Conservation (phyloP, 2,113 vertebrate genomes). For the Canis aureus region DNA sequence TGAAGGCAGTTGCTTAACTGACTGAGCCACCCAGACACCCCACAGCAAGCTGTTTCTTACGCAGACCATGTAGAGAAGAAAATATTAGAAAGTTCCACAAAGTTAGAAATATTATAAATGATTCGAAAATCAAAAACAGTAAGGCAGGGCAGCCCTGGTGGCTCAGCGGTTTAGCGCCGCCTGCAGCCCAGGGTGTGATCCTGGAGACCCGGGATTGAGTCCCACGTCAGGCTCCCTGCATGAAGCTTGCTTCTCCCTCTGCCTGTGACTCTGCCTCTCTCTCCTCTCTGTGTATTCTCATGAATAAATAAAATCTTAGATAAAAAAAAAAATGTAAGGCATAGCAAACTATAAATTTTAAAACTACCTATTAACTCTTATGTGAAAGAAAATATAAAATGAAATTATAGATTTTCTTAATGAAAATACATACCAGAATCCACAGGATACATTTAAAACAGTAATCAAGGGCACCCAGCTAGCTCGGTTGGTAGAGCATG, state of each 20-base stretch:
- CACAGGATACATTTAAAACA: neutral
- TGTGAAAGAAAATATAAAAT: neutral
- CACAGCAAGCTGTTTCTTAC: neutral
- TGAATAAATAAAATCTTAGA: too few relatives aligned
- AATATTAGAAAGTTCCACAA: neutral
- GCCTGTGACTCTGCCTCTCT: too few relatives aligned
- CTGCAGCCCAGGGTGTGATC: too few relatives aligned
- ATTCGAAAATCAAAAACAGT: neutral
- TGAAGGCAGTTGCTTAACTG: too few relatives aligned
- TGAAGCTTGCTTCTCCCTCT: too few relatives aligned
- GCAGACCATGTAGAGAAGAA: neutral
- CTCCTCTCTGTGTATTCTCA: too few relatives aligned
- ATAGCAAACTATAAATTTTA: neutral
- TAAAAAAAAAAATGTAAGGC: neutral
- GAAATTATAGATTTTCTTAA: neutral
- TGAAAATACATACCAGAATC: neutral
- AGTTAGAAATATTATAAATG: neutral
- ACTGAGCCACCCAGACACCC: too few relatives aligned
- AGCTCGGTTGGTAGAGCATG: too few relatives aligned
- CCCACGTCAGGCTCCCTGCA: too few relatives aligned
- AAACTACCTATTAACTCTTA: neutral
- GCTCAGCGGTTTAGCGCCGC: too few relatives aligned
- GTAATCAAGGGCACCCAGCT: neutral
- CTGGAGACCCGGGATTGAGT: too few relatives aligned
- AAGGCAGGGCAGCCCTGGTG: too few relatives aligned